Evolutionary conservation across 92 coral and sea anemone species (phyloP), one percentile per base, ranked within the genome.

Genomic region (Paramuricea clavata): DNA sequence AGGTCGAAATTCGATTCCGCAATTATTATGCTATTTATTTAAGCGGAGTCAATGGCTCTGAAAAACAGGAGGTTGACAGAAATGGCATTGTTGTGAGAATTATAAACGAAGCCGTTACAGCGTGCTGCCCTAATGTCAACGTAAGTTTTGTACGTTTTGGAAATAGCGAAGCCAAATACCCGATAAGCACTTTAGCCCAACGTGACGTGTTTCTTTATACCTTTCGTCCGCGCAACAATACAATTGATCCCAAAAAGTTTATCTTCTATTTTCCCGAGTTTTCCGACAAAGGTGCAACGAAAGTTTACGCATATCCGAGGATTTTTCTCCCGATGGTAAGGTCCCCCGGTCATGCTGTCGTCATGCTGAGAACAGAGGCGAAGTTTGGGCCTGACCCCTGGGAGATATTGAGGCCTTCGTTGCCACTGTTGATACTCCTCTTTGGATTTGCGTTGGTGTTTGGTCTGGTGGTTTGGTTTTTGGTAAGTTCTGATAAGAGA

Each of bases 391-490:
- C 13, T 0, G 7, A 11, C 9, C 78, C 54, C 22, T 0, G 0
- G 5, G 26, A 19, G 32, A 16, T 72, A 12, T 21, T 72, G 8
- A 12, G 3, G 0, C 78, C 78, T 0, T 72, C 92, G 43, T 61
- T 82, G 73, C 88, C 92, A 23, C 26, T 88, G 54, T 30, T 83
- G 5, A 85, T 77, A 9, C 43, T 88, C 2, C 61, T 82, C 2
- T 19, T 88, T 21, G 74, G 50, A 13, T 62, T 62, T 5, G 86
- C 92, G 49, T 86, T 82, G 8, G 60, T 83, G 5, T 76, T 87
- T 83, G 92, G 92, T 9, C 17, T 88, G 11, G 80, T 82, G 4
- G 50, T 88, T 78, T 88, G 92, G 92, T 64, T 67, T 10, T 73
- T 88, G 92, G 92, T 88, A 68, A 19, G 92, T 39, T 65, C 8